phyloP scores from a whole-genome alignment of 2,113 vertebrate genomes.

The Prunella fulvescens region DNA sequence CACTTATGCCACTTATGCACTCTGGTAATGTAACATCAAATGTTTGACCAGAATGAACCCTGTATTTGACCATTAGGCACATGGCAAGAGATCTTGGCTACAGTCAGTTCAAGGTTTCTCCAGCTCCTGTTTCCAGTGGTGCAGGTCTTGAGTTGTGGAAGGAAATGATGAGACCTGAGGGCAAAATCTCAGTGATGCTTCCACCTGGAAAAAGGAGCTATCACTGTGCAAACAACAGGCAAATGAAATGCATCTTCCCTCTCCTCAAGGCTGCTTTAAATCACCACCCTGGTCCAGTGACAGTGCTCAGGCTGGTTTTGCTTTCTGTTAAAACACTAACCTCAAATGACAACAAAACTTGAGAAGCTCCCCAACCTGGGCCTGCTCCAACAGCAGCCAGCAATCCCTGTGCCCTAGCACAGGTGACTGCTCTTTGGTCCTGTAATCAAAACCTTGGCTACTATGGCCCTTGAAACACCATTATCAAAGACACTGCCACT shows the following conservation, averaged over 20 bases:
- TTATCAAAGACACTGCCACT: neutral
- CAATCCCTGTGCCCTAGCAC: neutral
- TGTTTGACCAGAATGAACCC: neutral
- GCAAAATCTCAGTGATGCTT: neutral
- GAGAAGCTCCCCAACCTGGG: neutral
- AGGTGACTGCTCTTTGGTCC: constrained; percentile 24
- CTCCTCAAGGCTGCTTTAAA: neutral
- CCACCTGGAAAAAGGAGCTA: neutral
- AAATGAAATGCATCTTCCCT: neutral
- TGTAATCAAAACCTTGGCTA: neutral
- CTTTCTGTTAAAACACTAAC: neutral
- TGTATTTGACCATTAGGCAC: neutral
- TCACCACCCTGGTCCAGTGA: neutral
- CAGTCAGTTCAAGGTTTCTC: neutral
- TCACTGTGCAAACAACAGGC: neutral
- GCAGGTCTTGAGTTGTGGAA: neutral
- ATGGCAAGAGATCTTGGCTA: neutral
- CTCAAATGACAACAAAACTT: neutral
- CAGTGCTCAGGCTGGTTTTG: neutral
- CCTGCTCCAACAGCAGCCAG: neutral
- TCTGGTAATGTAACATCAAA: neutral
- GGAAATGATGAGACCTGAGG: constrained; percentile 21
- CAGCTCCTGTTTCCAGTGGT: constrained; percentile 6
- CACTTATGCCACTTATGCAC: neutral
- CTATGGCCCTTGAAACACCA: neutral